Evolutionary conservation across 2,113 vertebrate genomes (phyloP).

Genomic region (Nothobranchius kuhntae): DNA sequence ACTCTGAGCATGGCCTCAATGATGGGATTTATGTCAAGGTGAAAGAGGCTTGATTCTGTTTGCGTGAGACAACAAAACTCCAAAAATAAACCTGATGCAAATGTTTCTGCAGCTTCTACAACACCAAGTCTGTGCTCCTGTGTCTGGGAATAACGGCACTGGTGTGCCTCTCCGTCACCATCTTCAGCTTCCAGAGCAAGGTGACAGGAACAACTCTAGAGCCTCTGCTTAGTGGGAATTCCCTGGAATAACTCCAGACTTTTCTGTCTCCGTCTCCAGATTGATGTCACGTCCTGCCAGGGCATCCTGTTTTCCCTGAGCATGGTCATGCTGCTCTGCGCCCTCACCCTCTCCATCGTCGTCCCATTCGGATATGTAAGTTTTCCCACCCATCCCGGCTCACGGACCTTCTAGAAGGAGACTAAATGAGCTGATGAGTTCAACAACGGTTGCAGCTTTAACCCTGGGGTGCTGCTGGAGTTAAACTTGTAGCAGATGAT

Average conservation of each 20-base stretch:
- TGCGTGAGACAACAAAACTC: too few species aligned
- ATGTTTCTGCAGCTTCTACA: conserved; percentile 86
- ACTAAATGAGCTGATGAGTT: too few species aligned
- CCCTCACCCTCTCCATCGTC: conserved; percentile 83
- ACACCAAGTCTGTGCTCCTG: conserved; percentile 89
- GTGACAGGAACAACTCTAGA: conserved; percentile 67
- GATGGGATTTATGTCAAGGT: conserved; percentile 83
- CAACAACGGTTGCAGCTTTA: conserved; percentile 22
- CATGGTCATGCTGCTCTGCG: conserved; percentile 88
- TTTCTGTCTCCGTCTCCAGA: conserved; percentile 60
- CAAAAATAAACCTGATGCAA: too few species aligned
- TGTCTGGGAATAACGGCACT: conserved; percentile 90
- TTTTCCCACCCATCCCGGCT: conserved; percentile 20
- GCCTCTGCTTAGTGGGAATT: neutral
- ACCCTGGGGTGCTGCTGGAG: conserved; percentile 10
- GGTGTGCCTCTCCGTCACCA: conserved; percentile 88
- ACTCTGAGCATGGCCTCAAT: conserved; percentile 80
- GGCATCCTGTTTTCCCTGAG: conserved; percentile 87
- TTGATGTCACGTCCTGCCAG: conserved; percentile 91
- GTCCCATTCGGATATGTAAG: conserved; percentile 91
- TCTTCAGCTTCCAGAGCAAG: conserved; percentile 97
- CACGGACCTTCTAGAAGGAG: too few species aligned
- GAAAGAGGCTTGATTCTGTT: neutral
- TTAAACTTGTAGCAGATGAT: conserved; percentile 54
- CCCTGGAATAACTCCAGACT: too few species aligned